Base-by-base conservation (phyloP, 2,797 vertebrate genomes). In the Megalops cyprinoides region DNA sequence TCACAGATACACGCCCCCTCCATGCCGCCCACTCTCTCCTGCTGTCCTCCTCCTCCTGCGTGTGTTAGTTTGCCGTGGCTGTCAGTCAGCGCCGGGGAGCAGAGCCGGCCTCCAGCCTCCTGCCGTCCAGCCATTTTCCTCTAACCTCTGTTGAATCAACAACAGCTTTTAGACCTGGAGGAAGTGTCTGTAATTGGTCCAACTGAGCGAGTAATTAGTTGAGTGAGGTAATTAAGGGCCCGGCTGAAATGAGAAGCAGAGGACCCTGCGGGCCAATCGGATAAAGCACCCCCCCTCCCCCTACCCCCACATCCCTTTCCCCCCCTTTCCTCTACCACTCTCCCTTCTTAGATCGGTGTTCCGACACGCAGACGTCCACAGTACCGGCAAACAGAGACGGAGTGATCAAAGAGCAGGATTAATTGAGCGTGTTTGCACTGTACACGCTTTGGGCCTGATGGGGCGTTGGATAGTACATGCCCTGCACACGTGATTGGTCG, bases 161-260 rank as follows among this genome's bases (percentile, higher is more conserved):
- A 20, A 25, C 60, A 15, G 49, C 6, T 25, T 76, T 31, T 20
- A 28, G 25, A 51, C 74, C 74, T 55, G 48, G 74, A 18, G 48
- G 14, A 34, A 10, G 1, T 18, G 23, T 51, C 0, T 31, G 46
- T 53, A 55, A 55, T 76, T 28, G 74, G 25, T 31, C 25, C 14
- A 76, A 46, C 71, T 62, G 76, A 65, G 76, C 56, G 31, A 49
- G 34, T 79, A 79, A 71, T 79, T 69, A 53, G 77, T 49, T 25
- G 25, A 39, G 60, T 51, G 25, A 69, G 60, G 77, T 79, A 79
- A 51, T 69, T 79, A 79, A 79, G 60, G n/a, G 62, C 44, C 62
- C 77, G 20, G 46, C 44, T 76, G 14, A 51, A 53, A 76, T 34
- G 74, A 34, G 49, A 55, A 76, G n/a, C 3, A 3, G 23, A 55